Base-by-base conservation (phyloP, 2,797 vertebrate genomes). In the Ceyx erithaca region DNA sequence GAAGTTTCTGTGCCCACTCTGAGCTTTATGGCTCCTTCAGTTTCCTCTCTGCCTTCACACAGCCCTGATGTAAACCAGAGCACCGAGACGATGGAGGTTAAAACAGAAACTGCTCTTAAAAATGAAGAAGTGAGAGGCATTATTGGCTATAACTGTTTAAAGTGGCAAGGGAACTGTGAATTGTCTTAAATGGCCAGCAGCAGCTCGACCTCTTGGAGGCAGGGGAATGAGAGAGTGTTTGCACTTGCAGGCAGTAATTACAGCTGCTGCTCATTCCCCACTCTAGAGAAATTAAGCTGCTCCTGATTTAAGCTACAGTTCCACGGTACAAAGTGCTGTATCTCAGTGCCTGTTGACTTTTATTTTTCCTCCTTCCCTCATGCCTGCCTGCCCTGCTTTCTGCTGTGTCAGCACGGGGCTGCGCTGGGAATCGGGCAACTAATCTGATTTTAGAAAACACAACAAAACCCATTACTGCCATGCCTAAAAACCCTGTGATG, bases 271-370 rank as follows among this genome's bases (percentile, higher is more conserved):
- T 95, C 81, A 8, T 89, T 90, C 90, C 22, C 57, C 49, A 62
- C 95, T 92, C 95, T 55, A 41, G 94, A 96, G 94, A 95, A 95
- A 96, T 95, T 92, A 95, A 82, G 72, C 76, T 89, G 78, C 79
- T 82, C 41, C 84, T 84, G 75, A 79, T 93, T 88, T 82, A 87
- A 92, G 40, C 64, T 68, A 49, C n/a, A 43, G 84, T 81, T 95
- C 92, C 57, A 49, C 2, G 9, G 41, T 80, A 84, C 28, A 82
- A 76, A 88, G 71, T 59, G 41, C 73, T 76, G 31, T 28, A 30
- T 87, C 49, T 88, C 57, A 19, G 68, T 78, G 81, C 41, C 28
- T 70, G 64, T 93, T 92, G 87, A 89, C 77, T 93, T 91, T n/a
- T 86, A 43, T 89, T 94, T 94, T 87, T 58, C 26, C 40, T 76